Conservation (phyloP, 2,113 vertebrate species). For the Gopherus evgoodei region DNA sequence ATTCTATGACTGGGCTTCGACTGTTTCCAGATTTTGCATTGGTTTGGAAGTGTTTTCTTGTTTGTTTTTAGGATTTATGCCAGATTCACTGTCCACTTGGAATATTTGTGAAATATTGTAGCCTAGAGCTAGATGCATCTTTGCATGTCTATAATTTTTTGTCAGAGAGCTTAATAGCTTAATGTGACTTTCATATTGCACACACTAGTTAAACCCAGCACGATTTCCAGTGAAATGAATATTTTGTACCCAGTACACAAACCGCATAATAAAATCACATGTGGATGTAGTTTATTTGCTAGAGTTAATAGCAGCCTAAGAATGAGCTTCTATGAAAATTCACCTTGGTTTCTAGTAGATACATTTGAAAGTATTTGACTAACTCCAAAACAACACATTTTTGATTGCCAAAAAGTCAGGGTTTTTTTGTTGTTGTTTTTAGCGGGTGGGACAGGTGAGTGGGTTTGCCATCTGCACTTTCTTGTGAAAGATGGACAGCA, state of each 20-base stretch:
- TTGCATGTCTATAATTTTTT: neutral
- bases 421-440: neutral
- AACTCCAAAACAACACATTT: neutral
- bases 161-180: neutral
- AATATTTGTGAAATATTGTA: constrained; percentile 15
- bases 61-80: neutral
- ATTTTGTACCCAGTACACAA: neutral
- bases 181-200: neutral
- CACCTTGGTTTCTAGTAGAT: neutral
- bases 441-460: accelerated
- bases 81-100: neutral
- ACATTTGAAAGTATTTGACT: neutral
- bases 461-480: neutral
- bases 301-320: constrained; percentile 8
- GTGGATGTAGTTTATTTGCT: neutral
- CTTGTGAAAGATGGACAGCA: accelerated
- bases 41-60: neutral
- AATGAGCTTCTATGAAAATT: constrained; percentile 7
- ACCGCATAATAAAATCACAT: neutral
- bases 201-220: neutral
- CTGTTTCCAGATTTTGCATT: neutral
- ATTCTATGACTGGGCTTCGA: neutral
- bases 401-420: neutral
- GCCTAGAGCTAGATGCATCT: constrained; percentile 26
- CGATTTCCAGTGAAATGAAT: neutral